Base-by-base conservation (phyloP, 2,113 vertebrate species). In the Calyptomena viridis region DNA sequence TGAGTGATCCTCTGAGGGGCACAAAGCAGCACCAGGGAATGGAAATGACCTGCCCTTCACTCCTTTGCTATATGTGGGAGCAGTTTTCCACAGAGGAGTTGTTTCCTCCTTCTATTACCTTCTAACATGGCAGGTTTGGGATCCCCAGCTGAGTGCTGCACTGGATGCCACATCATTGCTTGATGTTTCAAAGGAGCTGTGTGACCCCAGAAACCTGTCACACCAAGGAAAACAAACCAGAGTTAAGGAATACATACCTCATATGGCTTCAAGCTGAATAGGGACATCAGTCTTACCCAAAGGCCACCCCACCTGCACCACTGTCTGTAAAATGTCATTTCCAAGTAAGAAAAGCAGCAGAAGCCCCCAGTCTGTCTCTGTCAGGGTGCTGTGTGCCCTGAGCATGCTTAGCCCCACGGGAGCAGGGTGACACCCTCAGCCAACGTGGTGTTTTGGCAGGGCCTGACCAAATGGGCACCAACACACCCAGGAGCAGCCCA, bases 371-470 rank as follows among this genome's bases (percentile, higher is more conserved):
- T 13, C 46, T 67, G 39, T 8, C n/a, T 19, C 60, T 71, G 50
- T 5, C 47, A 9, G 14, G 42, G 25, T 16, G 14, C 44, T 35
- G 35, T 50, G 44, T 60, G 37, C 39, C 46, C 53, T 68, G 46
- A n/a, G 37, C 60, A n/a, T 0, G 1, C 42, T n/a, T 30, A 27
- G 49, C 14, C 24, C 21, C 33, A 8, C 73, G 55, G 63, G n/a
- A 84, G 46, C 58, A 52, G 5, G 3, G 19, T 4, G 7, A 47
- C 33, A 44, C 39, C 33, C 33, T n/a, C 10, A 24, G 44, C 28
- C 50, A 46, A 20, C 0, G 3, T 59, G 62, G 40, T 0, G 0
- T 35, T 80, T 25, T 2, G 4, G n/a, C 47, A 49, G 11, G 24
- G 55, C 28, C 68, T 39, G 50, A 35, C 46, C 27, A 66, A 27